phyloP scores from a whole-genome alignment of 2,888 invertebrate genomes.

The Brassicogethes aeneus region DNA sequence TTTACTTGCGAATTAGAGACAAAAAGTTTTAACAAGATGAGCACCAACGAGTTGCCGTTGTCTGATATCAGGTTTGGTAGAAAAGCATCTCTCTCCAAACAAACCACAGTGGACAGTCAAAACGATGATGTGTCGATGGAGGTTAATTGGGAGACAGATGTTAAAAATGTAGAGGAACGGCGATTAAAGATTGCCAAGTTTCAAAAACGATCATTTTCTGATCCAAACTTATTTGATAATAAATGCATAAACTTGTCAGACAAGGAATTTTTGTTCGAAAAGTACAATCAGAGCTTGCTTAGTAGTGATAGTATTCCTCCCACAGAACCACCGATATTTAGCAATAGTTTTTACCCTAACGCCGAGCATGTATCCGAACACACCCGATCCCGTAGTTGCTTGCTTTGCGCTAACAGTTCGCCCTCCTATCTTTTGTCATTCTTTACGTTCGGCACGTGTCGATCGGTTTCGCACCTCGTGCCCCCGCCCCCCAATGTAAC shows the following conservation, averaged over 20 bases:
- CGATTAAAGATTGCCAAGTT: constrained; percentile 8
- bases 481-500: constrained; percentile 25
- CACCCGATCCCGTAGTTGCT: constrained; percentile 18
- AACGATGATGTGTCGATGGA: constrained; percentile 28
- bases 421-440: constrained; percentile 34
- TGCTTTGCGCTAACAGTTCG: constrained; percentile 26
- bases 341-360: constrained; percentile 30
- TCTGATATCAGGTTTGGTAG: constrained; percentile 30
- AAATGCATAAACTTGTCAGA: constrained; percentile 22
- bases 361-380: constrained; percentile 19
- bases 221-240: constrained; percentile 36
- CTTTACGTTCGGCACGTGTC: constrained; percentile 23
- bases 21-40: constrained; percentile 23
- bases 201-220: constrained; percentile 35
- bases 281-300: constrained; percentile 24
- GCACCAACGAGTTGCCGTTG: constrained; percentile 34
- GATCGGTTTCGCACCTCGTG: constrained; percentile 34
- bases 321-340: constrained; percentile 20
- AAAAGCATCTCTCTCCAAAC: constrained; percentile 18
- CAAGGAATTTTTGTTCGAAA: constrained; percentile 25
- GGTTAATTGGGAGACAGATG: constrained; percentile 31
- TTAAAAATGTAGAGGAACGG: constrained; percentile 18
- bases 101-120: constrained; percentile 26
- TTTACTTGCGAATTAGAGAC: constrained; percentile 31
- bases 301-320: constrained; percentile 22